Percentiles rank a stretch among this genome's conserved stretches.
phyloP scores from a whole-genome alignment of 1,140 invertebrate species.

The Lasaia peninsularis region DNA sequence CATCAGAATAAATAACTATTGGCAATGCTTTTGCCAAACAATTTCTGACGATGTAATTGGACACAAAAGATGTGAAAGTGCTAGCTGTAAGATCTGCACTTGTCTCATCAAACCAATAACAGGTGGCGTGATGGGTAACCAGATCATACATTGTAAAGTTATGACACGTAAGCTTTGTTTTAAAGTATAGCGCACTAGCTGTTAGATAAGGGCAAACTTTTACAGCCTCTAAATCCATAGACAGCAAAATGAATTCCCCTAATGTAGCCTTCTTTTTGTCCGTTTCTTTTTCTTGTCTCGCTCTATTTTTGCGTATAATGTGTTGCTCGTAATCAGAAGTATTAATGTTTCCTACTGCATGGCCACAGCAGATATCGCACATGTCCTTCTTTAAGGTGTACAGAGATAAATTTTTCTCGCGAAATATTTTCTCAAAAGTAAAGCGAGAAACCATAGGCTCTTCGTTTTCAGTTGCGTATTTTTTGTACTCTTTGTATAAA shows the following conservation, averaged over 20 bases:
- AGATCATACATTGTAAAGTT: not conserved
- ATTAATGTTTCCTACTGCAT: not conserved
- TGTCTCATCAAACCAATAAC: not conserved
- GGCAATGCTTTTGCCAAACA: not conserved
- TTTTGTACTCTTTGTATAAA: slow-evolving; percentile 16
- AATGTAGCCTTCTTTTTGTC: not conserved
- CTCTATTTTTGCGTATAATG: not conserved
- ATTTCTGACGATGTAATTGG: not conserved
- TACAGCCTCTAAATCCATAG: not conserved
- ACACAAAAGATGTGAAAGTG: not conserved
- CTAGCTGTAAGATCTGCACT: not conserved
- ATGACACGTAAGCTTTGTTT: not conserved
- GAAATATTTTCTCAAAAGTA: slow-evolving; percentile 22
- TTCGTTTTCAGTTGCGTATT: slow-evolving; percentile 18
- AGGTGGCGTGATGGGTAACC: not conserved
- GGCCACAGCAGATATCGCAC: slow-evolving; percentile 17
- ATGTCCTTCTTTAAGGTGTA: slow-evolving; percentile 31
- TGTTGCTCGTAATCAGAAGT: not conserved
- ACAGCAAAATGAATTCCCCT: not conserved
- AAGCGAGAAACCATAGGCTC: slow-evolving; percentile 11
- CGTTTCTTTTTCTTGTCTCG: not conserved
- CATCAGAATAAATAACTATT: not conserved
- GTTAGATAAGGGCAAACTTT: not conserved
- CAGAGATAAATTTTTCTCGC: slow-evolving; percentile 23
- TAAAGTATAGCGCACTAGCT: not conserved